Base-by-base conservation (phyloP, 1,140 invertebrate genomes). In the Drosophila malerkotliana region DNA sequence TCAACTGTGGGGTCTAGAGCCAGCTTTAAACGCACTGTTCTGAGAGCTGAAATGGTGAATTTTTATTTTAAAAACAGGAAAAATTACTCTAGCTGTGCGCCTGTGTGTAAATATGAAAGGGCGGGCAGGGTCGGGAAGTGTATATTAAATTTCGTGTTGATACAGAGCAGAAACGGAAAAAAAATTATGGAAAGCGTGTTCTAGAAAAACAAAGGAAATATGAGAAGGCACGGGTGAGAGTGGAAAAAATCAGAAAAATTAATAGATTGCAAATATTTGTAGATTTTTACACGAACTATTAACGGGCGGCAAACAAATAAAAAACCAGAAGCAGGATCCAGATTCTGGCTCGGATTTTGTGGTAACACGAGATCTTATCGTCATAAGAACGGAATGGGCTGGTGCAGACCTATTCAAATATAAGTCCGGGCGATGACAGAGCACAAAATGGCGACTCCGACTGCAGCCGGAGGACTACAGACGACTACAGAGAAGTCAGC, bases 281-380 rank as follows among this genome's bases (percentile, higher is more conserved):
- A 88, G 73, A 87, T 90, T 90, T 90, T 90, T 90, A 90, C 88
- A 90, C 88, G 88, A 90, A 87, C 88, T 90, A 90, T 90, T 90
- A 90, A 83, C 83, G 69, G 61, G 61, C 45, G 55, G 66, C 68
- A 85, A 74, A 72, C 72, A 73, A 32, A 53, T 21, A 44, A 44
- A 44, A 18, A 44, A 18, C 47, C 56, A 48, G 41, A 32, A 67
- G 45, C n/a, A 52, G 79, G 62, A 57, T 59, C 63, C 49, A 44
- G 24, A 47, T 30, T 24, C 52, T 37, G 39, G 47, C 48, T 37
- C 21, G 53, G 73, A 61, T 45, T 64, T 41, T 41, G 39, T 64
- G 45, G 64, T 63, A 88, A 87, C 63, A 67, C 63, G 79, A 87
- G 75, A 84, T 77, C 73, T 37, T 62, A 76, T 71, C 56, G 32